phyloP scores from a whole-genome alignment of 2,797 vertebrate species.

The Hipposideros larvatus region DNA sequence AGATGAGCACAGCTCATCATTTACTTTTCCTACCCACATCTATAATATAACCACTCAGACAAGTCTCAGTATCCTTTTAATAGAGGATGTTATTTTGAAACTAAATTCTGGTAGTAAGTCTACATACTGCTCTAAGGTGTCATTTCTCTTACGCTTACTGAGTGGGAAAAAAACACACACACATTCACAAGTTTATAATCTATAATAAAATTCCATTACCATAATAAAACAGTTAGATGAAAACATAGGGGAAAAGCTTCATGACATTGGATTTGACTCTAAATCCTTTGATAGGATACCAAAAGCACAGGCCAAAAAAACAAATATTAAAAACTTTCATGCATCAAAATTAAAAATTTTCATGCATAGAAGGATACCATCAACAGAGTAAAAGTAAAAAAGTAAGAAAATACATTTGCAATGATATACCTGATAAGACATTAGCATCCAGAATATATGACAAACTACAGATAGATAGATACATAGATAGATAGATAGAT shows the following conservation, averaged over 20 bases:
- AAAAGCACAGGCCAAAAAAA: not conserved
- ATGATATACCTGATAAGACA: not conserved
- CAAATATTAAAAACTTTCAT: not conserved
- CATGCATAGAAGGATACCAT: not conserved
- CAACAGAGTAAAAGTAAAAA: not conserved
- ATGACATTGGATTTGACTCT: not conserved
- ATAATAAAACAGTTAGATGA: not conserved
- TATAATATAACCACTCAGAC: not conserved
- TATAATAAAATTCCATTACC: not conserved
- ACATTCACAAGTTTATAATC: not conserved
- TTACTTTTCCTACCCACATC: not conserved
- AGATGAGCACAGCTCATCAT: not conserved
- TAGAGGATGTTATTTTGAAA: not conserved
- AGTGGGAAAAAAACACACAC: not conserved
- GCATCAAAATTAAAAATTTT: not conserved
- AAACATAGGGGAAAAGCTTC: not conserved
- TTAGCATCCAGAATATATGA: too few species aligned
- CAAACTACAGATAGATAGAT: too few species aligned
- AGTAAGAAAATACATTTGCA: not conserved
- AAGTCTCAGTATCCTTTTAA: not conserved
- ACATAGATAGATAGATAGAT: too few species aligned
- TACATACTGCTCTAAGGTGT: not conserved
- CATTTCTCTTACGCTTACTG: not conserved
- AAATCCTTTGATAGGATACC: not conserved
- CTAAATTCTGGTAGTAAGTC: not conserved